Percentiles rank a stretch among this genome's conserved stretches.
phyloP scores from a whole-genome alignment of 92 coral and sea anemone genomes.

The Palythoa grandis region DNA sequence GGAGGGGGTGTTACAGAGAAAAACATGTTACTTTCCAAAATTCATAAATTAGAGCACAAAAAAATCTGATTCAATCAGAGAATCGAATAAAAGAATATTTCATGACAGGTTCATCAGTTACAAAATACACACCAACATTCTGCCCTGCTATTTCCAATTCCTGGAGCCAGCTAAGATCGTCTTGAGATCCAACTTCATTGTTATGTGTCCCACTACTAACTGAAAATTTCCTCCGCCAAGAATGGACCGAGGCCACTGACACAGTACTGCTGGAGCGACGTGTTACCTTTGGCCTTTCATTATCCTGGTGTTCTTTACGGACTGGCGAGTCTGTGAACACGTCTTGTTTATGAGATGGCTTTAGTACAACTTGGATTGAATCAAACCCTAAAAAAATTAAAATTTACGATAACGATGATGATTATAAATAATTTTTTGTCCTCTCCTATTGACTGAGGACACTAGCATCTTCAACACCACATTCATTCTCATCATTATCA shows the following conservation, averaged over 20 bases:
- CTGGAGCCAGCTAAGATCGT: not conserved
- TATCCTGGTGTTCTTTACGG: not conserved
- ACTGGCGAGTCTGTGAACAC: not conserved
- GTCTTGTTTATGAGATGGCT: constrained; percentile 35
- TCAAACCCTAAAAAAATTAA: constrained; percentile 50
- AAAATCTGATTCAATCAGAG: too few species aligned
- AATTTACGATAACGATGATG: not conserved
- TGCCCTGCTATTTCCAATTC: not conserved
- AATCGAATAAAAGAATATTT: not conserved
- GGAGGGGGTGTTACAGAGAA: too few species aligned
- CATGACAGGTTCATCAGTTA: not conserved
- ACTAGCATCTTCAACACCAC: not conserved
- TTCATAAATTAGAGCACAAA: too few species aligned
- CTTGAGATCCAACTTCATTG: constrained; percentile 1
- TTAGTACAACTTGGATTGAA: constrained; percentile 67
- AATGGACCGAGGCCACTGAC: constrained; percentile 38
- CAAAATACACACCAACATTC: not conserved
- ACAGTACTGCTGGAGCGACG: constrained; percentile 34
- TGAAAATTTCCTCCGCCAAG: constrained; percentile 29
- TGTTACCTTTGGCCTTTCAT: constrained; percentile 11
- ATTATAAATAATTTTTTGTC: not conserved
- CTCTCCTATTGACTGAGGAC: not conserved
- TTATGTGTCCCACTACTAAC: not conserved
- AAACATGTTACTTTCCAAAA: too few species aligned
- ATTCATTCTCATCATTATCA: too few species aligned